phyloP scores from a whole-genome alignment of 2,888 invertebrate genomes.

The Axea sp. region DNA sequence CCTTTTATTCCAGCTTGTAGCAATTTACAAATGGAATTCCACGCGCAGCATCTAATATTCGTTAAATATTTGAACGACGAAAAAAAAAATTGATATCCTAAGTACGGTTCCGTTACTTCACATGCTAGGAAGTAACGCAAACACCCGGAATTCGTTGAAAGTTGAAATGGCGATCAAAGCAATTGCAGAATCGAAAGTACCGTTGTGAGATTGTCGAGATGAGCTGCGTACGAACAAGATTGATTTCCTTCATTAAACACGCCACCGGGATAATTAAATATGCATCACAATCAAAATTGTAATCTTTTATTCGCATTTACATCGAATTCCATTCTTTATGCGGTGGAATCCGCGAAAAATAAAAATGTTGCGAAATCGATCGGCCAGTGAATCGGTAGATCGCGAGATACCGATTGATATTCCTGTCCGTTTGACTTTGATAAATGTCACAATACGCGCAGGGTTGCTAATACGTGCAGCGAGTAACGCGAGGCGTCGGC shows the following conservation, averaged over 20 bases:
- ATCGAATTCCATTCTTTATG: not conserved
- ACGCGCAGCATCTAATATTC: not conserved
- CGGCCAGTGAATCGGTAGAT: slow-evolving; percentile 15
- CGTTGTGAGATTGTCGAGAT: slow-evolving; percentile 32
- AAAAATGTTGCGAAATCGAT: too few relatives aligned
- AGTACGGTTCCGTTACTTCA: slow-evolving; percentile 16
- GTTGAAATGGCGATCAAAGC: slow-evolving; percentile 29
- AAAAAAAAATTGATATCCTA: slow-evolving; percentile 11
- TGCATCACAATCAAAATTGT: slow-evolving; percentile 15
- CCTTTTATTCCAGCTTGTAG: not conserved
- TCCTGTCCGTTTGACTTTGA: slow-evolving; percentile 31
- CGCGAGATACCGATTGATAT: slow-evolving; percentile 25
- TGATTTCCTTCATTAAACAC: slow-evolving; percentile 32
- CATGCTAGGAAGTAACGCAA: slow-evolving; percentile 7
- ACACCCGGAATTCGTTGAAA: slow-evolving; percentile 27
- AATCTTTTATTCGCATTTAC: not conserved
- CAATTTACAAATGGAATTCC: slow-evolving; percentile 6
- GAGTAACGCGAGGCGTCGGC: slow-evolving; percentile 34
- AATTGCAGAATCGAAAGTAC: slow-evolving; percentile 39
- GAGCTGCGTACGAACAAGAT: slow-evolving; percentile 27
- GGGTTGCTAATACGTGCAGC: slow-evolving; percentile 25
- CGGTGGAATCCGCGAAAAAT: too few relatives aligned
- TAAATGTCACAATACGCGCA: slow-evolving; percentile 41
- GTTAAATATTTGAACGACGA: slow-evolving; percentile 8
- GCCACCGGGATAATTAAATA: slow-evolving; percentile 23